Percentiles rank a stretch among this genome's conserved stretches.
Evolutionary conservation across 2,888 invertebrate species (phyloP).

Genomic region (Drosophila melanocephala): DNA sequence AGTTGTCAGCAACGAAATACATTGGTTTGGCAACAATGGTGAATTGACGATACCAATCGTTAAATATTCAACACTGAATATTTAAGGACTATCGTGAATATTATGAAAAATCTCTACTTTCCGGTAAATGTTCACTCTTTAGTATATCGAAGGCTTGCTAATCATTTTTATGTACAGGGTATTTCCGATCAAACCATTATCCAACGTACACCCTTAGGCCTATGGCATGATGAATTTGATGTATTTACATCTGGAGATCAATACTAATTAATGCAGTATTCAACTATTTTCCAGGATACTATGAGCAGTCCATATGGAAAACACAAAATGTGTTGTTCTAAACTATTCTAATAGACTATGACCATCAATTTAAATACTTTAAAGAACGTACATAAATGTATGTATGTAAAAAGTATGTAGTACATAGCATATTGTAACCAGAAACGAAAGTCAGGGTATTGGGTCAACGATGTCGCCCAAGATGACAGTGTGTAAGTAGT

Average conservation of each 20-base stretch:
- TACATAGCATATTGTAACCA: not conserved
- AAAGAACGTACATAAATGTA: not conserved
- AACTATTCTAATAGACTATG: not conserved
- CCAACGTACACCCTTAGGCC: not conserved
- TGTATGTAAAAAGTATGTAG: not conserved
- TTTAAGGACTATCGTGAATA: constrained; percentile 69
- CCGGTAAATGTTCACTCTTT: constrained; percentile 84
- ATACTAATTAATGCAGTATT: constrained; percentile 2
- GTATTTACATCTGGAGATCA: constrained; percentile 25
- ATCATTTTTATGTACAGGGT: constrained; percentile 5
- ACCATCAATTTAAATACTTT: not conserved
- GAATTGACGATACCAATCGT: constrained; percentile 61
- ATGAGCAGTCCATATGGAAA: constrained; percentile 12
- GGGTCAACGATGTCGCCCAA: not conserved
- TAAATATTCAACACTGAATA: constrained; percentile 71
- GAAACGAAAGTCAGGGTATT: not conserved
- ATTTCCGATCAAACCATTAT: constrained; percentile 22
- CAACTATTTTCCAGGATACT: constrained; percentile 11
- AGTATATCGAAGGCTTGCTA: constrained; percentile 60
- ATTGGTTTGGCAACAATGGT: constrained; percentile 46
- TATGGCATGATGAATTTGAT: constrained; percentile 15
- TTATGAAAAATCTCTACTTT: constrained; percentile 67
- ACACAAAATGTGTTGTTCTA: constrained; percentile 12
- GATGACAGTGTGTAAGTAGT: constrained; percentile 9
- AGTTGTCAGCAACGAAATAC: constrained; percentile 33